Percentiles rank a stretch among this genome's conserved stretches.
Conservation (phyloP, 2,888 invertebrate genomes). For the Apotomis betuletana region DNA sequence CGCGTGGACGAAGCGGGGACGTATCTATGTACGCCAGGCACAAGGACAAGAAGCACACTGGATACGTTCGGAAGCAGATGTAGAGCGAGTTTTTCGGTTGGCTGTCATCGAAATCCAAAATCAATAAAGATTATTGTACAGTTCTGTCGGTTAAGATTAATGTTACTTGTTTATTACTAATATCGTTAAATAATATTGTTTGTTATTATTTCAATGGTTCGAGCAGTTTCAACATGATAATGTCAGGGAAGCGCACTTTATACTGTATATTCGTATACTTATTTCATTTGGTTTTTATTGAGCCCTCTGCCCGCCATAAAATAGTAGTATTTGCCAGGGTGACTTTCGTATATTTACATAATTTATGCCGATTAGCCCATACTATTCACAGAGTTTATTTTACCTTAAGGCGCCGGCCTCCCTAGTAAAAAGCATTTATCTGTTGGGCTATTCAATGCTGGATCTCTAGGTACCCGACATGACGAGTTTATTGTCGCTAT, state of each 20-base stretch:
- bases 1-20: neutral
- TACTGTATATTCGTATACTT: too few relatives aligned
- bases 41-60: neutral
- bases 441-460: slow-evolving; percentile 44
- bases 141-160: neutral
- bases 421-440: neutral
- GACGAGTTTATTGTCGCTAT: slow-evolving; percentile 45
- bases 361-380: neutral
- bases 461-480: slow-evolving; percentile 45
- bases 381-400: neutral
- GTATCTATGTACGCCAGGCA: neutral
- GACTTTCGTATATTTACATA: neutral
- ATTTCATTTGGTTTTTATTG: too few relatives aligned
- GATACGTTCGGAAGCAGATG: neutral
- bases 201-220: too few relatives aligned
- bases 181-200: too few relatives aligned
- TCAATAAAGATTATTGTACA: neutral
- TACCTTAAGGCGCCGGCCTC: neutral
- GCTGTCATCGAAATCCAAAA: neutral
- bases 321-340: too few relatives aligned
- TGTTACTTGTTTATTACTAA: neutral
- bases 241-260: too few relatives aligned
- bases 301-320: too few relatives aligned
- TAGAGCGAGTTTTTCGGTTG: neutral
- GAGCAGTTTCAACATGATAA: too few relatives aligned